Evolutionary conservation across 2,888 invertebrate genomes (phyloP), one percentile per base, ranked within the genome.

Genomic region (Megastigmus dorsalis): DNA sequence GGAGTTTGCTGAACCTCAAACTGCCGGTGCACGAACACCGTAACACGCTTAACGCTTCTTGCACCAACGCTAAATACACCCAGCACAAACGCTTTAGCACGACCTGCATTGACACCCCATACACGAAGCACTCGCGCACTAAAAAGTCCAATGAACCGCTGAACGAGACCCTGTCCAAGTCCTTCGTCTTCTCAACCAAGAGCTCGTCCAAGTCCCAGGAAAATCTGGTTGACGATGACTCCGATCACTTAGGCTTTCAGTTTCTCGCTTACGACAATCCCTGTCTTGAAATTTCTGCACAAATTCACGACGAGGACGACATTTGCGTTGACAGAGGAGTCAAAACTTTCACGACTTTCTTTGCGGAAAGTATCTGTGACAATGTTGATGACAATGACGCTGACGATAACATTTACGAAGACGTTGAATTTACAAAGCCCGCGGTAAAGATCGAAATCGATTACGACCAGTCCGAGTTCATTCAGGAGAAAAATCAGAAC

Each of bases 1-100:
- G 84, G 82, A 84, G 84, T 80, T 81, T 85, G 73, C 80, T 87
- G 76, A 74, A 79, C 74, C 76, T 78, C 67, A 73, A 75, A 75
- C 60, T 69, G 62, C 76, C 77, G 74, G 59, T 38, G 45, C 23
- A 23, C 36, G 52, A 69, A 13, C 59, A 57, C 3, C 78, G 67
- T 55, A 52, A 77, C 78, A 54, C 78, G 83, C 83, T 82, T 84
- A 60, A 65, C 70, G 80, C 84, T 83, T 82, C 68, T 70, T 69
- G 68, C 78, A 79, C 79, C 55, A 74, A 68, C 75, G 48, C 74
- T 45, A 30, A 76, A 15, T 13, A 36, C n/a, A n/a, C 30, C 43
- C 50, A 33, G 52, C 60, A 62, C 55, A 43, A 63, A 10, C 30
- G 67, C 73, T 68, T 66, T 66, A 41, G 28, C 67, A 62, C 57